phyloP scores from a whole-genome alignment of 2,888 invertebrate species.

The Neoscelio sp. region DNA sequence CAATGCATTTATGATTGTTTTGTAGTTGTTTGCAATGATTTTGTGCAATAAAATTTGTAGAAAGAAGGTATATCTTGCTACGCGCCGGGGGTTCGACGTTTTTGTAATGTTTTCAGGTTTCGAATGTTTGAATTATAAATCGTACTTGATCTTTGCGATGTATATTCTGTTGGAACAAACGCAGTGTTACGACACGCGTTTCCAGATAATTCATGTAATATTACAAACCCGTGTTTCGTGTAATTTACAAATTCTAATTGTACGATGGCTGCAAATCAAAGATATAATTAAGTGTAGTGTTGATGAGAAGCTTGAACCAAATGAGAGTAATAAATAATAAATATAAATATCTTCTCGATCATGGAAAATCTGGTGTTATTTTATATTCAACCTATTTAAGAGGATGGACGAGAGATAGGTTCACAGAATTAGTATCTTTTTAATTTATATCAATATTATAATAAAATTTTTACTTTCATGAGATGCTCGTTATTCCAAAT shows the following conservation, averaged over 20 bases:
- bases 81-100: no score
- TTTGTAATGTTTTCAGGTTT: no score
- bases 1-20: constrained; percentile 27
- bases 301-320: constrained; percentile 49
- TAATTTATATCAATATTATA: no score
- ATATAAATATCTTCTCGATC: constrained; percentile 20
- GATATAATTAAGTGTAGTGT: constrained; percentile 40
- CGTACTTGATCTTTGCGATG: background rate
- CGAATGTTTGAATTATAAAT: no score
- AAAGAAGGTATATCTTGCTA: no score
- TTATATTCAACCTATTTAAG: no score
- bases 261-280: constrained; percentile 46
- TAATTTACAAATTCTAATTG: constrained; percentile 44
- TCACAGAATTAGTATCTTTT: no score
- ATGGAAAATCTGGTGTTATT: no score
- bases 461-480: no score
- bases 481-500: no score
- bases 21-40: background rate
- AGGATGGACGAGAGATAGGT: no score
- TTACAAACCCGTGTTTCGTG: constrained; percentile 28
- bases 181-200: background rate
- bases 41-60: constrained; percentile 21
- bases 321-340: constrained; percentile 32
- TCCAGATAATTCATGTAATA: constrained; percentile 7
- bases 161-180: constrained; percentile 5